A percentile compares a stretch with the other conserved stretches of the same genome.
These are phyloP conservation scores for Melieria crassipennis DNA, from an alignment of 2,888 invertebrate species.

Conservation along the genomic window DNA sequence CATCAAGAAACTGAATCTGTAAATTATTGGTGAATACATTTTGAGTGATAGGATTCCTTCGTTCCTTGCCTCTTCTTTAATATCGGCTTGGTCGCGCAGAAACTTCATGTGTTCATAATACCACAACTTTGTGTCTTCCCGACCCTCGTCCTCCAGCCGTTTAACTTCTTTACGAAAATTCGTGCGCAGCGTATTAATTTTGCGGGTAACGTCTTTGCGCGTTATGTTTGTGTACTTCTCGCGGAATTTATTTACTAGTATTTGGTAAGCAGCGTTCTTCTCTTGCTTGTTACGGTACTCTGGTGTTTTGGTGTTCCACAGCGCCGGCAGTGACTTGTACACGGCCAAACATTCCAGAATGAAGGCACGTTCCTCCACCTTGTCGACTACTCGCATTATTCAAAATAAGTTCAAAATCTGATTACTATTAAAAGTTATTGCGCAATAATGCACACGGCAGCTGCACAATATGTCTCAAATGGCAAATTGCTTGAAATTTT, in stretches of 20 bases:
- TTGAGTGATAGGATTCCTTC: neutral
- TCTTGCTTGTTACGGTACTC: slow-evolving; percentile 35
- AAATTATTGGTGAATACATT: no score
- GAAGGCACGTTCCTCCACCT: slow-evolving; percentile 18
- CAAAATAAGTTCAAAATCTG: neutral
- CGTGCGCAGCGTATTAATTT: slow-evolving; percentile 40
- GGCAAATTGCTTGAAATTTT: no score
- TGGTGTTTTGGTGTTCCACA: slow-evolving; percentile 36
- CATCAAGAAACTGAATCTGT: no score
- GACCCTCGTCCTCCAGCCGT: slow-evolving; percentile 6
- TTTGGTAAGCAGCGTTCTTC: slow-evolving; percentile 34
- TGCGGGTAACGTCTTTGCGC: slow-evolving; percentile 34
- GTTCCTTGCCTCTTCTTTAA: slow-evolving; percentile 2
- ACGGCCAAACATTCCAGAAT: slow-evolving; percentile 33
- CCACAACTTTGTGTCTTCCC: slow-evolving; percentile 30
- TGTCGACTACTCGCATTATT: slow-evolving; percentile 6
- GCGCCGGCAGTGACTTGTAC: slow-evolving; percentile 36
- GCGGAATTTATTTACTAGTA: slow-evolving; percentile 32
- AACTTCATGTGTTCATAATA: slow-evolving; percentile 38
- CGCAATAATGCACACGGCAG: neutral
- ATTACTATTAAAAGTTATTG: neutral
- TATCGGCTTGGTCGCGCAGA: neutral
- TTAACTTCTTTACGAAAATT: slow-evolving; percentile 38
- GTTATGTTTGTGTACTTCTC: slow-evolving; percentile 35
- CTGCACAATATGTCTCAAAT: no score